Evolutionary conservation across 23 tunicate species (phyloP), one percentile per base, ranked within the genome.

Genomic region (Phallusia fumigata): DNA sequence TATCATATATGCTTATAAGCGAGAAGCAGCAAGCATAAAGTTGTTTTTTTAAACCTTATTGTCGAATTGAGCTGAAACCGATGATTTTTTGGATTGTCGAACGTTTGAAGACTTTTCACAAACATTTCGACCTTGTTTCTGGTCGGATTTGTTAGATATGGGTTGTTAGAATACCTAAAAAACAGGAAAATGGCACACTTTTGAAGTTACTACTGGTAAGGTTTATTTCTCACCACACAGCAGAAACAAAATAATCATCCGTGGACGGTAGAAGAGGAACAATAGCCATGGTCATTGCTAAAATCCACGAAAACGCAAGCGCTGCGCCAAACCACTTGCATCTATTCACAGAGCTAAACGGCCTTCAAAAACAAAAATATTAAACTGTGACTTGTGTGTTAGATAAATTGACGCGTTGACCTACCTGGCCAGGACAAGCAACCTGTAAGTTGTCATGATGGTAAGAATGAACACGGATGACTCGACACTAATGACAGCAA

Each of bases 391-490:
- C 15, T 51, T 24, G 69, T 58, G 69, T 6, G 13, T 5, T 13
- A 24, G 15, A 24, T 8, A 21, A 10, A 6, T 58, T 58, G 13
- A 58, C 11, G 69, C 13, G 8, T 58, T 8, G 47, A 40, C 80
- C 18, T 24, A 87, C 90, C 74, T 80, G 16, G 84, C 53, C 30
- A 87, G 52, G 0, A 81, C 65, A 74, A 72, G 47, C 0, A 87
- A 80, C 33, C 90, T 51, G 52, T 65, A 81, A 6, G 85, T 85
- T 1, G 90, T 87, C 90, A 87, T 87, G 58, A 87, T 87, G 45
- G 80, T 50, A 53, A 87, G 52, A 18, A 80, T 87, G 74, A 87
- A 87, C 74, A 87, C 90, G 10, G 85, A 87, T 1, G 90, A 36
- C 52, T 87, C 81, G 5, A 85, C 84, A 53, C 90, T 76, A 24